These are phyloP conservation scores for Leptopilina clavipes DNA, from an alignment of 1,140 invertebrate genomes.

Conservation along the genomic window DNA sequence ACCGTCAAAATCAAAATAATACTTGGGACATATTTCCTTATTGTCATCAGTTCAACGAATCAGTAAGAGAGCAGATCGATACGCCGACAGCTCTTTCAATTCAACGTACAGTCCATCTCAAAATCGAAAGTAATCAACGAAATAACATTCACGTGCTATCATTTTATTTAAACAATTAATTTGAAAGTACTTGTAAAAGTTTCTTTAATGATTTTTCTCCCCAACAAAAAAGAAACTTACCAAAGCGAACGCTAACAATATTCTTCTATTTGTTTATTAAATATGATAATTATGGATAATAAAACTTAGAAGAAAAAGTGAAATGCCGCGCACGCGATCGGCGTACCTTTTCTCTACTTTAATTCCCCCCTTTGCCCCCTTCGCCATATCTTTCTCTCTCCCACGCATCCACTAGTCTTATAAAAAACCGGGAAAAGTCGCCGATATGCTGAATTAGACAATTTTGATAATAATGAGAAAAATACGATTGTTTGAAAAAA, in stretches of 20 bases:
- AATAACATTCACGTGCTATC: background rate
- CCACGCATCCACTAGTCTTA: conserved; percentile 2
- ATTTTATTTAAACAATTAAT: background rate
- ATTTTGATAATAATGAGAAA: background rate
- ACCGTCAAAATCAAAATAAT: background rate
- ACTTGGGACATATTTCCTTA: background rate
- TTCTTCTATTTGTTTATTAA: background rate
- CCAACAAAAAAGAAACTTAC: too few species aligned
- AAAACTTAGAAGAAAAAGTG: conserved; percentile 36
- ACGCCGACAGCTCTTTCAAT: conserved; percentile 66
- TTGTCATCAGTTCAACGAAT: background rate
- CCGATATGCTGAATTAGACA: background rate
- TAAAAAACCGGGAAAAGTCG: background rate
- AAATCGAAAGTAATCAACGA: conserved; percentile 41
- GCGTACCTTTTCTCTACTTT: conserved; percentile 37
- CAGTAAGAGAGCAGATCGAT: conserved; percentile 66
- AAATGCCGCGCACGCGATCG: conserved; percentile 47
- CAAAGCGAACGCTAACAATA: background rate
- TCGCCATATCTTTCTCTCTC: background rate
- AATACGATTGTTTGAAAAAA: background rate
- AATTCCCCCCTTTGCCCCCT: background rate
- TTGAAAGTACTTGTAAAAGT: background rate
- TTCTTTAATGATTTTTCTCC: too few species aligned
- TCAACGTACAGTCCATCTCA: conserved; percentile 53
- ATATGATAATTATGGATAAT: background rate